phyloP scores from a whole-genome alignment of 2,888 invertebrate species.

The Octonoba sinensis region DNA sequence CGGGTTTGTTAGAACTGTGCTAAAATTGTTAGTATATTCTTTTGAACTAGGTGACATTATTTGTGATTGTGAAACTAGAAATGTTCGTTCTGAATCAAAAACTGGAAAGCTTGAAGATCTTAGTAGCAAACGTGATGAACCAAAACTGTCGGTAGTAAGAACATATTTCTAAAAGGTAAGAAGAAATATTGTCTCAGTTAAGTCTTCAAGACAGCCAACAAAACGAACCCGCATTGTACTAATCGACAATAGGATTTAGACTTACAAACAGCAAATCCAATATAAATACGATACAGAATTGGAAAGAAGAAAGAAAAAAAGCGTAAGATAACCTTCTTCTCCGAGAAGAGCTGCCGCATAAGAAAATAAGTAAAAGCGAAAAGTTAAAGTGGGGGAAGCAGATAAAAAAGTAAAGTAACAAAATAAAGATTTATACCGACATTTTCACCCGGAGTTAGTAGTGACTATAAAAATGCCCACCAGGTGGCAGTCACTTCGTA shows the following conservation, averaged over 20 bases:
- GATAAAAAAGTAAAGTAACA: slow-evolving; percentile 20
- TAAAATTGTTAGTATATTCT: too few relatives aligned
- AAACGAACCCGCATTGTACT: slow-evolving; percentile 47
- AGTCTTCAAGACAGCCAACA: neutral
- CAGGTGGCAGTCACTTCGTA: slow-evolving; percentile 63
- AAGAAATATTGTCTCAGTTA: too few relatives aligned
- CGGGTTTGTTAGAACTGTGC: too few relatives aligned
- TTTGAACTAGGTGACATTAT: too few relatives aligned
- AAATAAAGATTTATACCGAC: slow-evolving; percentile 52
- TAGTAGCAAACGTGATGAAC: too few relatives aligned
- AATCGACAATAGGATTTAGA: slow-evolving; percentile 22
- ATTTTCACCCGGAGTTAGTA: slow-evolving; percentile 45
- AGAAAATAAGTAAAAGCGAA: slow-evolving; percentile 5
- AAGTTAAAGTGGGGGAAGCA: slow-evolving; percentile 5
- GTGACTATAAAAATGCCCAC: slow-evolving; percentile 56
- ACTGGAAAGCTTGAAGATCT: too few relatives aligned
- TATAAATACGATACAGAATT: slow-evolving; percentile 18
- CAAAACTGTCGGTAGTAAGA: too few relatives aligned
- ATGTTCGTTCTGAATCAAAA: too few relatives aligned
- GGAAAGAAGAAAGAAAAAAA: slow-evolving; percentile 1
- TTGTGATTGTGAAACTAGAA: too few relatives aligned
- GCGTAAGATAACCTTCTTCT: neutral
- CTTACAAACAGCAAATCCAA: slow-evolving; percentile 12
- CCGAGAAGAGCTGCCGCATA: neutral
- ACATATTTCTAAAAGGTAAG: too few relatives aligned